Evolutionary conservation across 2,888 invertebrate genomes (phyloP).

Genomic region (Rhagonycha fulva): DNA sequence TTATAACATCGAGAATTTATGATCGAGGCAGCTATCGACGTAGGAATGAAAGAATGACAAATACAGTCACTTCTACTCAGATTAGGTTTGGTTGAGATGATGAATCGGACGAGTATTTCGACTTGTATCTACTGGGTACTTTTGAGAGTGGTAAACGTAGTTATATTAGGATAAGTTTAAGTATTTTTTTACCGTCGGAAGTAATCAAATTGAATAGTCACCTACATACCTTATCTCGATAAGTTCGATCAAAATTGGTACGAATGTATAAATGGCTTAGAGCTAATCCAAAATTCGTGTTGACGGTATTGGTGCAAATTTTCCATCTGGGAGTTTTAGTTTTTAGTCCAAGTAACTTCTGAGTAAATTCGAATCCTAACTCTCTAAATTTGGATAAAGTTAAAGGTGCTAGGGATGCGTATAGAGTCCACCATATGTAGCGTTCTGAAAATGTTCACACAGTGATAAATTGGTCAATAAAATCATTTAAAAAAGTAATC

Average conservation of each 20-base stretch:
- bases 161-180: too few relatives aligned
- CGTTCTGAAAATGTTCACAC: conserved; percentile 57
- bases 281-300: conserved; percentile 68
- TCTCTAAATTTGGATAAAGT: conserved; percentile 62
- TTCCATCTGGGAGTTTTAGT: conserved; percentile 69
- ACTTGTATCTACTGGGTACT: too few relatives aligned
- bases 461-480: neutral
- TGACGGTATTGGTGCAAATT: conserved; percentile 65
- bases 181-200: neutral
- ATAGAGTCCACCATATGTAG: conserved; percentile 74
- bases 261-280: conserved; percentile 68
- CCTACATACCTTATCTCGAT: conserved; percentile 60
- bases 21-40: too few relatives aligned
- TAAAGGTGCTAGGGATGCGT: conserved; percentile 67
- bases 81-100: too few relatives aligned
- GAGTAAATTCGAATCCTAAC: conserved; percentile 68
- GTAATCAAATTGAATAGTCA: neutral
- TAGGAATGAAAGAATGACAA: too few relatives aligned
- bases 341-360: conserved; percentile 66
- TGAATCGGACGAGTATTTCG: too few relatives aligned
- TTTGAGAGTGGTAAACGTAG: too few relatives aligned
- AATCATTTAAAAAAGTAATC: conserved; percentile 16
- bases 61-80: too few relatives aligned
- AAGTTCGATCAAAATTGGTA: conserved; percentile 62
- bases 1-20: too few relatives aligned